phyloP scores from a whole-genome alignment of 2,113 vertebrate genomes.

The Lota lota region DNA sequence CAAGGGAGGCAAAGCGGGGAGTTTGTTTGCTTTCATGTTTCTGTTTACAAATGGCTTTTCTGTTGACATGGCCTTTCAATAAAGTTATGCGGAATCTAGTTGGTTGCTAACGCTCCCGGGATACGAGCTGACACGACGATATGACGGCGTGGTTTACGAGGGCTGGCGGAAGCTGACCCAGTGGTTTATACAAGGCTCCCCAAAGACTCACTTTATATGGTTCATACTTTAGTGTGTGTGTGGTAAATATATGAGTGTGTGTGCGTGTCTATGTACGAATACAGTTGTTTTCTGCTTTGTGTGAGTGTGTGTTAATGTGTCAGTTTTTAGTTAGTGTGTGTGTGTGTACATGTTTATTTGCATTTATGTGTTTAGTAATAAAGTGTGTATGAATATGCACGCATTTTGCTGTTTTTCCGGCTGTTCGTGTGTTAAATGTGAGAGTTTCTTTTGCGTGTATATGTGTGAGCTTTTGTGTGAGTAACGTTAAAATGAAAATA shows the following conservation, averaged over 20 bases:
- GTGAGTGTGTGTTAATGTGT: not conserved
- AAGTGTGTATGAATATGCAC: too few relatives aligned
- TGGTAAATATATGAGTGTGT: not conserved
- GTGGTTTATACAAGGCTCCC: slow-evolving; percentile 23
- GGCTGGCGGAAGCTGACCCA: slow-evolving; percentile 21
- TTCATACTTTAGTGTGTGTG: too few relatives aligned
- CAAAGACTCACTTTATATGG: slow-evolving; percentile 18
- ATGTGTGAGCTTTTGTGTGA: too few relatives aligned
- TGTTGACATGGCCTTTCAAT: slow-evolving; percentile 53
- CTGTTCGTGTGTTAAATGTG: too few relatives aligned
- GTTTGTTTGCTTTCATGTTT: slow-evolving; percentile 71
- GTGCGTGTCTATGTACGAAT: slow-evolving; percentile 4
- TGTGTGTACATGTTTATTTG: slow-evolving; percentile 20
- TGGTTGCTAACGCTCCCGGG: slow-evolving; percentile 60
- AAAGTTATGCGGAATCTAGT: slow-evolving; percentile 60
- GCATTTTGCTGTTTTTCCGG: too few relatives aligned
- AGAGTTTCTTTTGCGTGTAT: too few relatives aligned
- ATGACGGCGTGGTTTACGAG: slow-evolving; percentile 38
- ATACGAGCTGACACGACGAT: slow-evolving; percentile 56
- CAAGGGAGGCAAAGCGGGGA: slow-evolving; percentile 56
- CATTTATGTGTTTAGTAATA: slow-evolving; percentile 1
- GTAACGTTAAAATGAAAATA: too few relatives aligned
- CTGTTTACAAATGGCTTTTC: slow-evolving; percentile 70
- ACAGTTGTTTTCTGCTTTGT: not conserved
- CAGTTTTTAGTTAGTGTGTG: not conserved